Conservation (phyloP, 2,797 vertebrate genomes). For the Esox masquinongy region DNA sequence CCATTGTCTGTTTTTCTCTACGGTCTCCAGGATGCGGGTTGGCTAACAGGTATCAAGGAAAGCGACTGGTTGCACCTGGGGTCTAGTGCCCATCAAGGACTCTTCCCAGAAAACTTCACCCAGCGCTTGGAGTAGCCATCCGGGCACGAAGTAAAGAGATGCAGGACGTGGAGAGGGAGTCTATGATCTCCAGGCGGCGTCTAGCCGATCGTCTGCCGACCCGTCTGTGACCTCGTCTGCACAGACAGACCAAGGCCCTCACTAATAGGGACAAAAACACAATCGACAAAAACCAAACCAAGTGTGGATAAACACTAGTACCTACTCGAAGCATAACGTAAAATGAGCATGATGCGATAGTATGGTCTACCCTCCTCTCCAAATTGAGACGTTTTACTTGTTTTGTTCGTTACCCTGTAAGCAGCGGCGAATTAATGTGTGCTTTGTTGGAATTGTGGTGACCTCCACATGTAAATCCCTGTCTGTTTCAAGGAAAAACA, state of each 20-base stretch:
- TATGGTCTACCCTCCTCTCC: conserved; percentile 61
- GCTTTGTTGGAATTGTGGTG: conserved; percentile 69
- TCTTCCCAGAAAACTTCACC: conserved; percentile 96
- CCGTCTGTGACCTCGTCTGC: conserved; percentile 57
- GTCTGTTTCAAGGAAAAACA: conserved; percentile 65
- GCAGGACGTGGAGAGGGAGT: conserved; percentile 37
- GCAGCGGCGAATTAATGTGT: conserved; percentile 74
- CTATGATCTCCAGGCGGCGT: conserved; percentile 64
- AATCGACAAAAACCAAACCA: conserved; percentile 26
- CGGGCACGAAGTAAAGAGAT: conserved; percentile 19
- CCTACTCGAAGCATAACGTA: conserved; percentile 52
- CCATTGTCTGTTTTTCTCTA: conserved; percentile 31
- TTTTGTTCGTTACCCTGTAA: conserved; percentile 69
- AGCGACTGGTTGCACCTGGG: conserved; percentile 85
- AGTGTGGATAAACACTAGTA: conserved; percentile 43
- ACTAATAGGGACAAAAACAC: conserved; percentile 28
- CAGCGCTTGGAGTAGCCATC: conserved; percentile 78
- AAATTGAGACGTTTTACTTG: conserved; percentile 53
- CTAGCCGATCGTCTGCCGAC: conserved; percentile 52
- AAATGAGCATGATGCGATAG: conserved; percentile 69
- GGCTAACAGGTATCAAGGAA: conserved; percentile 92
- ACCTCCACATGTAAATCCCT: conserved; percentile 63
- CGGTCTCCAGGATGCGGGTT: conserved; percentile 89
- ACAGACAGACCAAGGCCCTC: conserved; percentile 46
- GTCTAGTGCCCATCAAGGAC: conserved; percentile 82